phyloP scores from a whole-genome alignment of 2,888 invertebrate genomes.

The Yponomeuta evonymella region DNA sequence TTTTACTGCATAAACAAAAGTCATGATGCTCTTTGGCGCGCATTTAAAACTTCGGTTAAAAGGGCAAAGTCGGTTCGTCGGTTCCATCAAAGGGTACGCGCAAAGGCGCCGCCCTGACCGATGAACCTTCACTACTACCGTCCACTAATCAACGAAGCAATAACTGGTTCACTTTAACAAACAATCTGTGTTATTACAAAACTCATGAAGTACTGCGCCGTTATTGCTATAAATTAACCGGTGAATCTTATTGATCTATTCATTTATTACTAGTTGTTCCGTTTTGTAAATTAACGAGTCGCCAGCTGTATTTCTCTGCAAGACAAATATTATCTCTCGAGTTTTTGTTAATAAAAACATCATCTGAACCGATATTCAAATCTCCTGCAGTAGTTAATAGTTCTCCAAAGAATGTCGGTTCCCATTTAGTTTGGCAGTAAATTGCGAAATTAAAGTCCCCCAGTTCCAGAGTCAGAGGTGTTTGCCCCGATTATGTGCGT shows the following conservation, averaged over 20 bases:
- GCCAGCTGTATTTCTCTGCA: neutral
- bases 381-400: neutral
- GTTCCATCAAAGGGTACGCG: slow-evolving; percentile 32
- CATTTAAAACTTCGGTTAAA: slow-evolving; percentile 18
- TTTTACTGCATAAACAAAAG: neutral
- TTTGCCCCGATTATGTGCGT: slow-evolving; percentile 17
- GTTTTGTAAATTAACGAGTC: neutral
- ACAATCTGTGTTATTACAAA: slow-evolving; percentile 1
- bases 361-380: neutral
- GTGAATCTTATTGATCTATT: too few species aligned
- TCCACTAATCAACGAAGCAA: slow-evolving; percentile 4
- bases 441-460: slow-evolving; percentile 3
- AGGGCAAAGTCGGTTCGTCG: slow-evolving; percentile 33
- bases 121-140: neutral
- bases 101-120: slow-evolving; percentile 33
- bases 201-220: neutral
- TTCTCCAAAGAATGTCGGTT: neutral
- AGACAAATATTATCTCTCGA: neutral
- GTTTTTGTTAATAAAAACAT: neutral
- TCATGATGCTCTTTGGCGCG: neutral
- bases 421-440: neutral
- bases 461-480: slow-evolving; percentile 11
- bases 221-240: neutral
- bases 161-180: slow-evolving; percentile 6
- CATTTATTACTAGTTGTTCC: too few species aligned